phyloP scores from a whole-genome alignment of 2,113 vertebrate species.

The Malurus elegans region DNA sequence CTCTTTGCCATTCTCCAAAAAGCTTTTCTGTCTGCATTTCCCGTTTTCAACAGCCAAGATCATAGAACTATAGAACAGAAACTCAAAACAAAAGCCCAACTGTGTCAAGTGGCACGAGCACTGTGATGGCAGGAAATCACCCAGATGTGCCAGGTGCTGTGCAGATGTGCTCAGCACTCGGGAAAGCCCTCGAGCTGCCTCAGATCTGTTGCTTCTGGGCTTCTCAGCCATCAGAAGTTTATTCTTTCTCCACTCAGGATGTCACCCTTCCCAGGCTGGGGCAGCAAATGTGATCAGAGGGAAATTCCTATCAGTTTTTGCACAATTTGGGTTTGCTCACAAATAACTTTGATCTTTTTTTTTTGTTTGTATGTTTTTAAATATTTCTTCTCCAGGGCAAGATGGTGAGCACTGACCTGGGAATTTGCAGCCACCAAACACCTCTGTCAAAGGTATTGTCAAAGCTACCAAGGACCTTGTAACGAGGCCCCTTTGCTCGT shows the following conservation, averaged over 20 bases:
- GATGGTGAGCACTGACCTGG: not conserved
- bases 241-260: not conserved
- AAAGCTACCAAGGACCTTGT: not conserved
- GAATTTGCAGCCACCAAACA: not conserved
- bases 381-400: not conserved
- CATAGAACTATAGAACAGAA: not conserved
- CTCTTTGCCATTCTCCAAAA: not conserved
- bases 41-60: not conserved
- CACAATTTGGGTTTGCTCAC: not conserved
- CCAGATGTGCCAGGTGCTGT: not conserved
- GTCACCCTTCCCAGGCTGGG: not conserved
- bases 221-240: not conserved
- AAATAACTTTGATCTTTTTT: not conserved
- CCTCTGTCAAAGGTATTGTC: not conserved
- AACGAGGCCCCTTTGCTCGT: rapidly evolving
- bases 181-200: not conserved
- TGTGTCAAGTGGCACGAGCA: not conserved
- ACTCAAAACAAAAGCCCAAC: not conserved
- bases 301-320: not conserved
- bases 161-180: not conserved
- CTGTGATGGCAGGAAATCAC: not conserved
- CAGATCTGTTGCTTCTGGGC: not conserved
- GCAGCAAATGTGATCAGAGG: not conserved
- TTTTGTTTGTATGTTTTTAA: not conserved
- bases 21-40: not conserved